Base-by-base conservation (phyloP, 2,113 vertebrate species). In the Piaya cayana region DNA sequence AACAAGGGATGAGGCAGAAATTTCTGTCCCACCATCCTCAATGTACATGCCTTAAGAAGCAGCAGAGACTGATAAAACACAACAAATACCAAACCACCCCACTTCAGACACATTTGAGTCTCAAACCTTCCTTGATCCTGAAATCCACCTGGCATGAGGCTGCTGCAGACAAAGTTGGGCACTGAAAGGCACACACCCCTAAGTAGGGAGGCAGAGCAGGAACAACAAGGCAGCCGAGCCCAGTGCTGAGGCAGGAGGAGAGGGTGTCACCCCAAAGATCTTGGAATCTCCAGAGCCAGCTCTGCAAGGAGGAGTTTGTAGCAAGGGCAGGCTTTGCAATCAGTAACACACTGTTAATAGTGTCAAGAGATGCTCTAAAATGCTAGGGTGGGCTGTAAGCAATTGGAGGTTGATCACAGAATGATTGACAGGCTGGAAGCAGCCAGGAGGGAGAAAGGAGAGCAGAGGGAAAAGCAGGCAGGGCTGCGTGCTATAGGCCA, bases 201-300 rank as follows among this genome's bases (percentile, higher is more conserved):
- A 69, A 43, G 29, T 0, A 1, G 29, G 34, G 64, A 95, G 64
- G 53, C 26, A 84, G 55, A 94, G 77, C 82, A 93, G 71, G 94
- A 93, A 83, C 56, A 92, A 78, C 64, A 55, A 67, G 60, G 82
- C 72, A 81, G 42, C 27, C 4, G 2, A 72, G 39, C 6, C 18
- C 36, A 1, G 53, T 0, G 0, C 39, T 39, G 27, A 45, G 14
- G 59, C 22, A 77, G 30, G 34, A 93, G n/a, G 22, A 83, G n/a
- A 94, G 45, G 52, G 71, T 83, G 83, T 43, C 83, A 43, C 37
- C 55, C 20, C 34, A 93, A 43, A 88, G 45, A 52, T 83, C 50
- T 30, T 62, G 30, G 27, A 87, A 50, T 6, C 42, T 90, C 36
- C 42, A 80, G 63, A 65, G 55, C n/a, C 70, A 90, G 63, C 65